Conservation (phyloP, 2,113 vertebrate genomes). For the Cebus imitator region DNA sequence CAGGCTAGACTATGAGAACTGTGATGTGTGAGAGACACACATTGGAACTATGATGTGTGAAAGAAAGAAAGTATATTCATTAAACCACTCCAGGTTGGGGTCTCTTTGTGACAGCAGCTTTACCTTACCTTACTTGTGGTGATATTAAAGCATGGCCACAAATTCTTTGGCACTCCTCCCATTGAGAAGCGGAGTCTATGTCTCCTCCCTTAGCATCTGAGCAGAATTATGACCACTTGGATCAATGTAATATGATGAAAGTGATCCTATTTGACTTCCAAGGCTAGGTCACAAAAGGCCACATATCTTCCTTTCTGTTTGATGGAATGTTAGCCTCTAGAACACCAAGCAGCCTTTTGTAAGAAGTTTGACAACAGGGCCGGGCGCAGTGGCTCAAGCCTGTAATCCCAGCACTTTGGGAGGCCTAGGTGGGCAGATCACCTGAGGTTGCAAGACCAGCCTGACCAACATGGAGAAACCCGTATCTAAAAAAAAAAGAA, state of each 20-base stretch:
- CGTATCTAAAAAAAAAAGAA: too few species aligned
- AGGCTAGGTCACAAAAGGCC: background rate
- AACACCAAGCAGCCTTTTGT: background rate
- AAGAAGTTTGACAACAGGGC: too few species aligned
- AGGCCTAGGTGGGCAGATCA: too few species aligned
- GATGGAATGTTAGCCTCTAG: background rate
- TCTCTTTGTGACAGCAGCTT: background rate
- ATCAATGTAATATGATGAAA: background rate
- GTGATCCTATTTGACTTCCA: background rate
- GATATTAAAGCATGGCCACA: background rate
- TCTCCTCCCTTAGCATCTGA: background rate
- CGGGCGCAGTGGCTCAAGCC: fast-evolving
- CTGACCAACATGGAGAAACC: too few species aligned
- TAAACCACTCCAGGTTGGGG: background rate
- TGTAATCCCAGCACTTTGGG: too few species aligned
- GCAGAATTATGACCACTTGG: background rate
- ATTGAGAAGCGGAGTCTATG: background rate
- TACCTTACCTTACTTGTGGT: background rate
- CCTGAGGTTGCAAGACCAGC: too few species aligned
- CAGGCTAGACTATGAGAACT: background rate
- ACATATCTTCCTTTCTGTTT: background rate
- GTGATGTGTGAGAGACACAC: background rate
- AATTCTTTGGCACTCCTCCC: background rate
- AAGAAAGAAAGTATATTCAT: background rate
- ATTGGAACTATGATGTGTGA: background rate